Percentiles rank a stretch among this genome's conserved stretches.
phyloP scores from a whole-genome alignment of 2,113 vertebrate genomes.

The Embiotoca jacksoni region DNA sequence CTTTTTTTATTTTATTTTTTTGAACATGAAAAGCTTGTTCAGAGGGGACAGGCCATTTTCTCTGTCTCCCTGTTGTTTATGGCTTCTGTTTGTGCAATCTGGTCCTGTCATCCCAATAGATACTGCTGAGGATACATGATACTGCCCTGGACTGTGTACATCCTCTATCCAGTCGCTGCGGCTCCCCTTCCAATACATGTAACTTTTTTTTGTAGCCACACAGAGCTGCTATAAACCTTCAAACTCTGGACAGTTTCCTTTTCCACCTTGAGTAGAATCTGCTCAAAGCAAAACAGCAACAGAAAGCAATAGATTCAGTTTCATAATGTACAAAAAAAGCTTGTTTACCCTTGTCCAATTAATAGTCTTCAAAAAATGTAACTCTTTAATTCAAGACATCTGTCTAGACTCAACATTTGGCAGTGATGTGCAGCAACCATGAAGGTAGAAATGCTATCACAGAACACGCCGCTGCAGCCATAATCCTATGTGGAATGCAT shows the following conservation, averaged over 20 bases:
- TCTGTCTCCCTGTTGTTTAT: conserved; percentile 37
- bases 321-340: too few relatives aligned
- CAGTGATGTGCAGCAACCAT: not conserved
- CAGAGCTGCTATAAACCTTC: conserved; percentile 7
- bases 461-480: too few relatives aligned
- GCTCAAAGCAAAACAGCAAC: too few relatives aligned
- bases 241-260: not conserved
- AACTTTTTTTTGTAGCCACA: conserved; percentile 5
- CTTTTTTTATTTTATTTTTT: not conserved
- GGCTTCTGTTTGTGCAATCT: conserved; percentile 44
- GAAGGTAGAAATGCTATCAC: too few relatives aligned
- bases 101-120: not conserved
- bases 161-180: not conserved
- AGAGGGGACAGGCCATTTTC: conserved; percentile 11
- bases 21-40: conserved; percentile 19
- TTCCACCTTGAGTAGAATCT: too few relatives aligned
- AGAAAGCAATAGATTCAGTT: too few relatives aligned
- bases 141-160: conserved; percentile 12
- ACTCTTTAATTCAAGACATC: not conserved
- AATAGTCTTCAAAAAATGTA: too few relatives aligned
- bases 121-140: conserved; percentile 20
- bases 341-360: too few relatives aligned
- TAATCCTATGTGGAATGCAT: too few relatives aligned
- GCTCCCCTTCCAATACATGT: conserved; percentile 19
- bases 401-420: not conserved